Percentiles rank a stretch among this genome's conserved stretches.
Conservation (phyloP, 2,113 vertebrate species). For the Athene noctua region DNA sequence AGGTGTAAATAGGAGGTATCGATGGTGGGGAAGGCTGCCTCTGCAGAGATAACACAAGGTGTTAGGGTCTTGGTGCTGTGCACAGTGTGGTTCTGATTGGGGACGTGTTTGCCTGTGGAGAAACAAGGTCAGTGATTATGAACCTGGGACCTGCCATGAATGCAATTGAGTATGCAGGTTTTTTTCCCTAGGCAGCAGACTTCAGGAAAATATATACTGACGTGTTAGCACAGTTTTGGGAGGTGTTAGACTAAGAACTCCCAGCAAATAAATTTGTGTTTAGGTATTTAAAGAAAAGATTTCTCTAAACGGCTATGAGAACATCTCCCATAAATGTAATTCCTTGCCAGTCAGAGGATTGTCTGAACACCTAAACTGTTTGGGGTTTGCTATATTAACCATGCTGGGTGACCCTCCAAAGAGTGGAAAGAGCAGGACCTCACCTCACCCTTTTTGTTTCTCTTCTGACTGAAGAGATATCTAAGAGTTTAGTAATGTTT, state of each 20-base stretch:
- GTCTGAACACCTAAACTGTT: not conserved
- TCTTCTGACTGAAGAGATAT: not conserved
- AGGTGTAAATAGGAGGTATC: not conserved
- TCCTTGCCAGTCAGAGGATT: slow-evolving; percentile 11
- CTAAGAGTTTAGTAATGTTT: not conserved
- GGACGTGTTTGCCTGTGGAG: not conserved
- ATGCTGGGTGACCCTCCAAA: not conserved
- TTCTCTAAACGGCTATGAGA: not conserved
- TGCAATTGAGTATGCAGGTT: not conserved
- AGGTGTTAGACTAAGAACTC: not conserved
- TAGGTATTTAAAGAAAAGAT: not conserved
- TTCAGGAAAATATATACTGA: not conserved
- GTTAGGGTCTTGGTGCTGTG: not conserved
- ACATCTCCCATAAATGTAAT: not conserved
- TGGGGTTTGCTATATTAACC: not conserved
- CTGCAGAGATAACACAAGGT: not conserved
- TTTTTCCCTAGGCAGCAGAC: not conserved
- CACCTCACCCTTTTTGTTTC: not conserved
- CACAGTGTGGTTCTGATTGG: fast-evolving
- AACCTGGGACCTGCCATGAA: not conserved
- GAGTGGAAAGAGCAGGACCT: not conserved
- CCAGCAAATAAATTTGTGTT: not conserved
- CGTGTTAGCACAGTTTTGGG: not conserved
- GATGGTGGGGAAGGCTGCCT: not conserved
- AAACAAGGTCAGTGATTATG: not conserved